phyloP scores from a whole-genome alignment of 2,797 vertebrate species.

The Propithecus perrieri region DNA sequence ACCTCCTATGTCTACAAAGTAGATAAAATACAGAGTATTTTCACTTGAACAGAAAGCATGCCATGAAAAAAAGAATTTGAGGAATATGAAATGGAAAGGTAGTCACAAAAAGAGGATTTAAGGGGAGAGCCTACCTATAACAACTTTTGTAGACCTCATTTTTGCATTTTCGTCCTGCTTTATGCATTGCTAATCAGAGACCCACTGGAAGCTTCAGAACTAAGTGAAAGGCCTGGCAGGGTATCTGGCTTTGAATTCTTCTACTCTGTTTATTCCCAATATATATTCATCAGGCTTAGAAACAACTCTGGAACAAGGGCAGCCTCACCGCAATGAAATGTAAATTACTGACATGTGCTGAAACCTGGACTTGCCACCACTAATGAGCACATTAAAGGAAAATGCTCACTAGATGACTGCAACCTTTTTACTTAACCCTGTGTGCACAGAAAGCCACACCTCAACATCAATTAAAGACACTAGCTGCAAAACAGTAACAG shows the following conservation, averaged over 20 bases:
- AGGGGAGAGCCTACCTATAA: conserved; percentile 87
- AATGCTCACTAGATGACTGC: conserved; percentile 81
- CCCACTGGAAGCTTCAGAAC: conserved; percentile 90
- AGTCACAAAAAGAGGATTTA: conserved; percentile 79
- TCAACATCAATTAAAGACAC: conserved; percentile 78
- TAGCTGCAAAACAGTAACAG: conserved; percentile 63
- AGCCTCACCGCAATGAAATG: conserved; percentile 86
- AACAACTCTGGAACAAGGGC: conserved; percentile 85
- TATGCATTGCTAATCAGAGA: conserved; percentile 91
- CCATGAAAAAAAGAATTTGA: conserved; percentile 68
- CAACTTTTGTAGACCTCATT: conserved; percentile 86
- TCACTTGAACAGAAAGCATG: conserved; percentile 82
- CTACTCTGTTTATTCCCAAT: conserved; percentile 89
- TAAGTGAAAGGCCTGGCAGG: conserved; percentile 89
- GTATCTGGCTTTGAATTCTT: conserved; percentile 90
- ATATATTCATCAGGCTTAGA: conserved; percentile 87
- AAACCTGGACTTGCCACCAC: conserved; percentile 84
- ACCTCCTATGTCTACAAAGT: conserved; percentile 78
- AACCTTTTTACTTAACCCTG: conserved; percentile 86
- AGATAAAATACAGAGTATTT: conserved; percentile 74
- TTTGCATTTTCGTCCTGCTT: conserved; percentile 86
- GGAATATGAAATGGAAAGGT: conserved; percentile 76
- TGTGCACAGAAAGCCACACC: conserved; percentile 77
- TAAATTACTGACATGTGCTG: conserved; percentile 88
- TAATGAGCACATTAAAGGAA: conserved; percentile 86